Base-by-base conservation (phyloP, 2,888 invertebrate species). In the Calliscelio sp. region DNA sequence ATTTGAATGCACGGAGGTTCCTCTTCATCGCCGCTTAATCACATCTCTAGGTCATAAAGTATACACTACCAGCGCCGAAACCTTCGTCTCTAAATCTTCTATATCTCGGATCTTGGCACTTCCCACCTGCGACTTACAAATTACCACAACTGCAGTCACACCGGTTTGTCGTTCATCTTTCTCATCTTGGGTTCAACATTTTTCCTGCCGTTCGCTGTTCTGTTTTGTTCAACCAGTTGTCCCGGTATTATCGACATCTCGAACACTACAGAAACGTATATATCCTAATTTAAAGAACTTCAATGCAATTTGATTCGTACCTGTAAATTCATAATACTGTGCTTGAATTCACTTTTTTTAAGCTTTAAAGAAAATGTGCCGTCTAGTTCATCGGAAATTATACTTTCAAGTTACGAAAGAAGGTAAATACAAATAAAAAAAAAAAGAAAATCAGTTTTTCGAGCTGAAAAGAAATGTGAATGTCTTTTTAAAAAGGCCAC, bases 121-220 rank as follows among this genome's bases (percentile, higher is more conserved):
- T 86, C 84, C 87, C 87, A 85, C 86, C 86, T 87, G 87, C 81
- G 85, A 81, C 85, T 86, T 85, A 85, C 87, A 86, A 85, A 86
- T 87, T 87, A 84, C 86, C 86, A 85, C 86, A 86, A 82, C 86
- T 86, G 84, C 86, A 81, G 86, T 86, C 84, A 85, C 86, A 85
- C 81, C 83, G 85, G 81, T 85, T 84, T 81, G 74, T 85, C 86
- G 86, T 84, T 82, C 84, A 84, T 86, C 86, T 85, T 84, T 82
- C 68, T 49, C 68, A 84, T 81, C 81, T 80, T 73, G 18, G 55
- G 65, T 84, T 74, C 59, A 65, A 51, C 75, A 79, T 77, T 85
- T 86, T 75, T 84, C 66, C 63, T 20, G 57, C 28, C 57, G 24
- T 66, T 63, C 55, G 22, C 20, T 32, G 63, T 38, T 61, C 70